phyloP scores from a whole-genome alignment of 2,888 invertebrate species.

The Synergus japonicus region DNA sequence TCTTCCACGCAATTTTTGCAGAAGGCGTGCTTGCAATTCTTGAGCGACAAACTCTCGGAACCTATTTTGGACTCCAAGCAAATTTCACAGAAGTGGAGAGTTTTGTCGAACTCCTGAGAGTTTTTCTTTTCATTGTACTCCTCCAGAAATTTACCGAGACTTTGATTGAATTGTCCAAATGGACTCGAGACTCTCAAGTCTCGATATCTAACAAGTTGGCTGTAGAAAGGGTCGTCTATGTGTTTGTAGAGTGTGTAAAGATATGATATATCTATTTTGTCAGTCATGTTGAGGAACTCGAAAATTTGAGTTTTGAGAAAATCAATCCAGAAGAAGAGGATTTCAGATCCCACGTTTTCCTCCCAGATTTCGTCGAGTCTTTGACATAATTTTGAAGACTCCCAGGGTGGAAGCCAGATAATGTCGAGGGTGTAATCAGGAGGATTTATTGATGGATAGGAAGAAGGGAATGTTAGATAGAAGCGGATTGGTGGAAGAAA shows the following conservation, averaged over 20 bases:
- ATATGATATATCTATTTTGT: slow-evolving; percentile 60
- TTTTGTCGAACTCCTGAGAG: slow-evolving; percentile 51
- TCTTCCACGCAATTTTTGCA: slow-evolving; percentile 59
- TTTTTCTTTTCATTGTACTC: slow-evolving; percentile 47
- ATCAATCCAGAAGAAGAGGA: slow-evolving; percentile 65
- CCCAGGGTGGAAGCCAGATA: slow-evolving; percentile 64
- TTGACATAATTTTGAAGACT: slow-evolving; percentile 60
- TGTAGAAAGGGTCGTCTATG: slow-evolving; percentile 37
- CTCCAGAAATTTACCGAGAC: slow-evolving; percentile 56
- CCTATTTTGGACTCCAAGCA: slow-evolving; percentile 60
- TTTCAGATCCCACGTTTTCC: slow-evolving; percentile 59
- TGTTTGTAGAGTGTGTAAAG: slow-evolving; percentile 45
- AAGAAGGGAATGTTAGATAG: slow-evolving; percentile 55
- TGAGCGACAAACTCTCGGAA: slow-evolving; percentile 54
- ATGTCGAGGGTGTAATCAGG: slow-evolving; percentile 62
- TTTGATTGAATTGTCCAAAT: slow-evolving; percentile 45
- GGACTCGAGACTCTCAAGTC: slow-evolving; percentile 57
- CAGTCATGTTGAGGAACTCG: slow-evolving; percentile 54
- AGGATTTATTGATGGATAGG: slow-evolving; percentile 60
- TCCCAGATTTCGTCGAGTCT: slow-evolving; percentile 65
- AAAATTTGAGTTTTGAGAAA: slow-evolving; percentile 63
- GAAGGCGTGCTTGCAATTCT: slow-evolving; percentile 59
- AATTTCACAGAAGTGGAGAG: slow-evolving; percentile 59
- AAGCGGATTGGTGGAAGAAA: slow-evolving; percentile 62
- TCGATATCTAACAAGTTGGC: background rate